These are phyloP conservation scores for Hippolais icterina DNA, from an alignment of 2,113 vertebrate genomes.

Conservation along the genomic window DNA sequence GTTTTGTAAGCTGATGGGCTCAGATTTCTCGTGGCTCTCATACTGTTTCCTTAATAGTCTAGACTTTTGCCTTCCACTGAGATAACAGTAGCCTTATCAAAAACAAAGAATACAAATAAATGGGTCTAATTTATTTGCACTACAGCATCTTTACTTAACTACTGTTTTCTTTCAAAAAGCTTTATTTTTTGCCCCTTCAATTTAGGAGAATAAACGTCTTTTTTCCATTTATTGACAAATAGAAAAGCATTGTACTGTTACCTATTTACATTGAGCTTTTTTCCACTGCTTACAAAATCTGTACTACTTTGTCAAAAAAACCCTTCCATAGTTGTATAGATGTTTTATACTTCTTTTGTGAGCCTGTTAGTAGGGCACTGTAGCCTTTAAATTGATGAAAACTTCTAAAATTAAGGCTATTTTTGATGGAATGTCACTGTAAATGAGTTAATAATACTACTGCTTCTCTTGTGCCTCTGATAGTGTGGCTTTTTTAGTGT, in stretches of 20 bases:
- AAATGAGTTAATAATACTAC: background rate
- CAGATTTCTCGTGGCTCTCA: background rate
- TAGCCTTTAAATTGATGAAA: background rate
- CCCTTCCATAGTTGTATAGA: fast-evolving
- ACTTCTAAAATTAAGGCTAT: background rate
- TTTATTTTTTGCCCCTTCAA: background rate
- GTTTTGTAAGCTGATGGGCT: background rate
- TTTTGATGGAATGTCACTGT: background rate
- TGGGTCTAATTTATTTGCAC: background rate
- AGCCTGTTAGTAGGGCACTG: background rate
- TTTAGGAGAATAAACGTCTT: background rate
- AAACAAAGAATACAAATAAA: background rate
- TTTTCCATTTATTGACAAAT: background rate
- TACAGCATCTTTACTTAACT: background rate
- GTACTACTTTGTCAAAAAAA: background rate
- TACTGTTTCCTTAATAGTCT: background rate
- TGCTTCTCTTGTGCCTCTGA: background rate
- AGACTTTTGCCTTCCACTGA: background rate
- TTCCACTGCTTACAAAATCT: background rate
- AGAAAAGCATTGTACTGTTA: background rate
- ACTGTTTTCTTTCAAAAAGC: background rate
- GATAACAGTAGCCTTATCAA: background rate
- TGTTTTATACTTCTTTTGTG: background rate
- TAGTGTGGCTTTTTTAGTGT: background rate
- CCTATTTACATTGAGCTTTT: background rate